Evolutionary conservation across 2,113 vertebrate species (phyloP), one percentile per base, ranked within the genome.

Genomic region (Ictalurus punctatus): DNA sequence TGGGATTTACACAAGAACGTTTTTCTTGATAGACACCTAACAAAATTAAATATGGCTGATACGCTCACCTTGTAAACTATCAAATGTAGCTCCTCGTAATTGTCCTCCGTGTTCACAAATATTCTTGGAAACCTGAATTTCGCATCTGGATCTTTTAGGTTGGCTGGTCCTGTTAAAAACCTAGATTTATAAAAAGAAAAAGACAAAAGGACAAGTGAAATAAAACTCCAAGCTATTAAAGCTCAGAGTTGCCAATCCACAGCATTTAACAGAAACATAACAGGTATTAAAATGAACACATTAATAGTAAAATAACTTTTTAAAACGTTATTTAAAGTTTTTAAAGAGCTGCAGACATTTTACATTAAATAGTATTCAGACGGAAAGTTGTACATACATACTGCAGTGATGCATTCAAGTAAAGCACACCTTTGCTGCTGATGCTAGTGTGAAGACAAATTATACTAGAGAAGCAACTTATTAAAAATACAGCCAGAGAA

Each of bases 101-200:
- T 95, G 23, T 97, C 96, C 12, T 97, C 96, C 79, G 97, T 96
- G 87, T 97, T 97, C 81, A 99, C 97, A 94, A 98, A 99, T 94
- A 99, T 99, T 96, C 96, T 97, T 2, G 98, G 98, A 91, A 99
- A 99, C 90, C 98, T 94, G 93, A 98, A 97, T 94, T 98, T 99
- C 92, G 97, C 95, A 91, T 98, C 98, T 0, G 98, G 97, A 93
- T 99, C 98, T 90, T 98, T 99, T 16, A 99, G 95, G 91, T 98
- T 99, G 81, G 97, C 92, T 1, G 98, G 98, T 93, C 98, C 98
- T 54, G 98, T 99, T 90, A 99, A 95, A 96, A 99, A 99, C 94
- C 98, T 99, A 92, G 56, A 84, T 52, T 44, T 12, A 34, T 61
- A 81, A 84, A 81, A 83, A 25, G 34, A n/a, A 65, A 81, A 27